Conservation (phyloP, 2,888 invertebrate genomes). For the Embidobia sp. region DNA sequence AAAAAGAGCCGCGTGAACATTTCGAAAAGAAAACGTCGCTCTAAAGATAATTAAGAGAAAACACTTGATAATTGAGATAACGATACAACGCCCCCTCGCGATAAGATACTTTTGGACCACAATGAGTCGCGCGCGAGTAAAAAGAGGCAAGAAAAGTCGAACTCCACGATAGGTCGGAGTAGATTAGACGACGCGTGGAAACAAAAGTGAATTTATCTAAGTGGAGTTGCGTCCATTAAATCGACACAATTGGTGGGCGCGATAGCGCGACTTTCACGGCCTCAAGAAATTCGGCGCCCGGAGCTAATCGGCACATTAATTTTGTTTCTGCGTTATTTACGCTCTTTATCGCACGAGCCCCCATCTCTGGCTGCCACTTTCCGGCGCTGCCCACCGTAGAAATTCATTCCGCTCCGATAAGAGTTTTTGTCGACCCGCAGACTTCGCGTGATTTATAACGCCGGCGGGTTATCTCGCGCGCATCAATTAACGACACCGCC, state of each 20-base stretch:
- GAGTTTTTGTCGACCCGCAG: conserved; percentile 67
- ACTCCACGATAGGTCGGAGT: no score
- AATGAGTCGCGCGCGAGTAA: neutral
- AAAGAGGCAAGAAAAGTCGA: no score
- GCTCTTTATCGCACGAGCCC: conserved; percentile 52
- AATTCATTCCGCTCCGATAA: conserved; percentile 67
- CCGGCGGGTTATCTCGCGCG: conserved; percentile 68
- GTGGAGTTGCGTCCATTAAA: conserved; percentile 48
- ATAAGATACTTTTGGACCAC: conserved; percentile 1
- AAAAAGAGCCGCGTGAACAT: no score
- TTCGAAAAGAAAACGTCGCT: no score
- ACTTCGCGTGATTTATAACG: conserved; percentile 68
- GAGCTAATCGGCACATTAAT: conserved; percentile 66
- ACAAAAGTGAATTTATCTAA: conserved; percentile 42
- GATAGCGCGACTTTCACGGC: conserved; percentile 44
- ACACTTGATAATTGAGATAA: no score
- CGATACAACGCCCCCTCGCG: no score
- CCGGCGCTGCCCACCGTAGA: conserved; percentile 58
- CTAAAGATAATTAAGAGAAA: no score
- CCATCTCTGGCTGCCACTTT: conserved; percentile 44
- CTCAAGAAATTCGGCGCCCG: conserved; percentile 61
- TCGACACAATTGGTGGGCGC: conserved; percentile 55
- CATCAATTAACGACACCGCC: conserved; percentile 71
- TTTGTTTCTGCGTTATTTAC: conserved; percentile 64
- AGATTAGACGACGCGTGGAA: conserved; percentile 27